phyloP scores from a whole-genome alignment of 1,140 invertebrate species.

The Gonioctena quinquepunctata region DNA sequence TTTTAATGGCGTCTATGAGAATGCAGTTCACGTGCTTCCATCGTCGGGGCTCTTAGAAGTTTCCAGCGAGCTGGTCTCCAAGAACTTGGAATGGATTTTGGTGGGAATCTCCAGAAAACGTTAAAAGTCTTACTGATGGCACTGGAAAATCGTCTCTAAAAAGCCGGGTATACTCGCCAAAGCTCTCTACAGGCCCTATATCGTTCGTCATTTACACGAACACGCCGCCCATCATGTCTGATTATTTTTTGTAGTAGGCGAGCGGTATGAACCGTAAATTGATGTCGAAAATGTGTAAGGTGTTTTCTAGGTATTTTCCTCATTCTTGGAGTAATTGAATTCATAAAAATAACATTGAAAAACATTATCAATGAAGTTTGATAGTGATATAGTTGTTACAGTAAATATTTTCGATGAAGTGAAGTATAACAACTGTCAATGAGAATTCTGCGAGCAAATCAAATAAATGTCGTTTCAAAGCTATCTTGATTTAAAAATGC shows the following conservation, averaged over 20 bases:
- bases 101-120: not conserved
- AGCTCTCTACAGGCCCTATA: not conserved
- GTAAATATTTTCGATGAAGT: no score
- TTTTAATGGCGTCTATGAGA: conserved; percentile 24
- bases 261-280: no score
- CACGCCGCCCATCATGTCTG: not conserved
- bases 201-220: not conserved
- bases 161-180: not conserved
- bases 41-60: conserved; percentile 2
- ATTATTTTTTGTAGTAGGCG: not conserved
- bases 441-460: no score
- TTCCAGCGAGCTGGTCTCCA: not conserved
- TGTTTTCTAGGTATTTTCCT: no score
- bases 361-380: no score
- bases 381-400: no score
- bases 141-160: conserved; percentile 24
- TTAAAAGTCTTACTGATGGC: conserved; percentile 14
- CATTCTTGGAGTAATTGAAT: no score
- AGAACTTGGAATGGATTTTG: not conserved
- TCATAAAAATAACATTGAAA: no score
- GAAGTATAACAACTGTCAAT: no score
- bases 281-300: no score
- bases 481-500: no score
- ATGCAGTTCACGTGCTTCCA: conserved; percentile 20
- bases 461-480: no score